Percentiles rank a stretch among this genome's conserved stretches.
Conservation (phyloP, 2,797 vertebrate species). For the Ibycter americanus region DNA sequence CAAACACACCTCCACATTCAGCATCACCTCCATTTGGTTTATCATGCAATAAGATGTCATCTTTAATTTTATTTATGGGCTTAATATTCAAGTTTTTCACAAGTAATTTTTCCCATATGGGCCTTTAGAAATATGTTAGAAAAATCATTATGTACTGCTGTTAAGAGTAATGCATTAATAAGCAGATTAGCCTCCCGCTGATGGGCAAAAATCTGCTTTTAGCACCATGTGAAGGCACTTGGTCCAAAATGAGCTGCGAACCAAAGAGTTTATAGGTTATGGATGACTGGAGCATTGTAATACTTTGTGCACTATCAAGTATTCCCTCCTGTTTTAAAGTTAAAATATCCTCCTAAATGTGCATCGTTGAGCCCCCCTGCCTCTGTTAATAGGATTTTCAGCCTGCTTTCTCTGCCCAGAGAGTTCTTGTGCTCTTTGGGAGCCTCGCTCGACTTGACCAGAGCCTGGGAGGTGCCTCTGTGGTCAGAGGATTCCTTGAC, state of each 20-base stretch:
- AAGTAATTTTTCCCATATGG: constrained; percentile 18
- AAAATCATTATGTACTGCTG: background rate
- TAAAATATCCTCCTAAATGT: background rate
- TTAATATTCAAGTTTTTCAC: constrained; percentile 37
- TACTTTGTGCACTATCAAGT: background rate
- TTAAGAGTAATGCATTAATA: constrained; percentile 15
- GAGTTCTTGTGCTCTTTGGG: background rate
- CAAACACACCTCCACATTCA: background rate
- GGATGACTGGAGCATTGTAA: background rate
- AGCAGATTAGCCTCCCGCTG: background rate
- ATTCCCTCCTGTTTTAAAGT: background rate
- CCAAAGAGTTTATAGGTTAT: background rate
- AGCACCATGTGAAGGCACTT: background rate
- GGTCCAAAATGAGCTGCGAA: background rate
- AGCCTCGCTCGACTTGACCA: rapidly evolving
- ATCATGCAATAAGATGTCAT: background rate
- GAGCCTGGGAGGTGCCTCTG: background rate
- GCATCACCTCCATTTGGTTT: background rate
- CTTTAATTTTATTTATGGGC: constrained; percentile 37
- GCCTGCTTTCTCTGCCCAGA: background rate
- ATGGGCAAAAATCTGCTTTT: constrained; percentile 1
- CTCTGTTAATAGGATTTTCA: background rate
- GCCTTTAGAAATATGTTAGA: constrained; percentile 24
- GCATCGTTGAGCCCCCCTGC: background rate
- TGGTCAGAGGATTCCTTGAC: background rate